These are phyloP conservation scores for Petrocephalus microphthalmus DNA, from an alignment of 2,113 vertebrate genomes.

Conservation along the genomic window DNA sequence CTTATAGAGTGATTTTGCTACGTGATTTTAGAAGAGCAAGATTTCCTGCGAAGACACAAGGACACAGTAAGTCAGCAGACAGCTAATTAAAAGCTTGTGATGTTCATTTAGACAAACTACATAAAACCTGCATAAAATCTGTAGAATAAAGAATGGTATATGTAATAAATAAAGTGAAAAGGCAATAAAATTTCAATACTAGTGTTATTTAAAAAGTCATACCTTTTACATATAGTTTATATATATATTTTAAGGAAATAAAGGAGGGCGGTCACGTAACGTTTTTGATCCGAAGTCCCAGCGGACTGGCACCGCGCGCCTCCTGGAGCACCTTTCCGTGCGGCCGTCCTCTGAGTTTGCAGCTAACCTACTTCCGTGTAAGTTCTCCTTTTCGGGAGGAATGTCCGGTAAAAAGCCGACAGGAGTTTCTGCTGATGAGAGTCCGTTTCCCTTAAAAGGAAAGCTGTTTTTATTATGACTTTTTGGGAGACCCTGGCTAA, in stretches of 20 bases:
- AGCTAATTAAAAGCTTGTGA: neutral
- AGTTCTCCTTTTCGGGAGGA: conserved; percentile 37
- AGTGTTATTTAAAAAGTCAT: no score
- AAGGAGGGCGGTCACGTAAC: conserved; percentile 17
- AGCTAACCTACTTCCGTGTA: conserved; percentile 23
- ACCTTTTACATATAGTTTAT: no score
- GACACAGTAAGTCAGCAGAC: neutral
- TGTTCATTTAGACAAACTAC: conserved; percentile 4
- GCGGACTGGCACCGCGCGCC: conserved; percentile 29
- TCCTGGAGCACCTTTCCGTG: neutral
- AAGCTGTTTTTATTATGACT: conserved; percentile 71
- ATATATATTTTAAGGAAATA: no score
- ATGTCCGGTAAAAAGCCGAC: conserved; percentile 23
- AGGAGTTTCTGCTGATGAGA: conserved; percentile 42
- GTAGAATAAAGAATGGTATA: neutral
- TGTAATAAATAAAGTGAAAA: conserved; percentile 15
- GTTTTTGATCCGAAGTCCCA: conserved; percentile 28
- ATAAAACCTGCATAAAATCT: neutral
- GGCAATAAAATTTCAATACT: conserved; percentile 2
- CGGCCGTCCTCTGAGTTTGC: conserved; percentile 31
- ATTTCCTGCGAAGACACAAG: neutral
- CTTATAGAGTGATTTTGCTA: neutral
- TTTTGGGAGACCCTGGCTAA: conserved; percentile 73
- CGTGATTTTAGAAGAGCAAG: neutral
- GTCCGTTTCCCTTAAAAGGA: conserved; percentile 83